Evolutionary conservation across 1,140 invertebrate species (phyloP), one percentile per base, ranked within the genome.

Genomic region (Lasaia peninsularis): DNA sequence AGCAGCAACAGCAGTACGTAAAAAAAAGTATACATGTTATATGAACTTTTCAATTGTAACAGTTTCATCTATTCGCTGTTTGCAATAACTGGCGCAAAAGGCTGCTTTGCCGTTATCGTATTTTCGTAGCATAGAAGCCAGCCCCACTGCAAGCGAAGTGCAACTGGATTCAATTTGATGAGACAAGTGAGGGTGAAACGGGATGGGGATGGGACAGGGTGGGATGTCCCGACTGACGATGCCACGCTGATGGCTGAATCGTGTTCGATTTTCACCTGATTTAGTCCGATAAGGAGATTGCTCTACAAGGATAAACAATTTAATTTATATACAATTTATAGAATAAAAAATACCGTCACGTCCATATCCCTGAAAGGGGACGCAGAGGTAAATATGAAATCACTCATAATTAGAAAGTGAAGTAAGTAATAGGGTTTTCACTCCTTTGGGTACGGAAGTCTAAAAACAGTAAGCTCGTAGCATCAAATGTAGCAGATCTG

Each of bases 231-330:
- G 65, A 75, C 65, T 69, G 77, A 75, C 76, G 73, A 80, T 63
- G 72, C 64, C 67, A 60, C 73, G 62, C 73, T 87, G 84, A 87
- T 87, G 84, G 84, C 78, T 75, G 79, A 87, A 85, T 76, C 84
- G 78, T 87, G 84, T 87, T 81, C 83, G 75, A 79, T 81, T 80
- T 69, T 63, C 81, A 87, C 84, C 84, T 87, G 80, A 74, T 68
- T 71, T 49, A 35, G 51, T 40, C 11, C 11, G 35, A 32, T 35
- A n/a, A 6, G 50, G 20, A 62, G n/a, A 54, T 40, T 71, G 66
- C 76, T 83, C 69, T 77, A 77, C 63, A 68, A 63, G 0, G 21
- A 37, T 9, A 37, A 31, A 28, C 14, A 32, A 51, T 2, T 14
- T n/a, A n/a, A n/a, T n/a, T n/a, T n/a, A n/a, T n/a, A n/a, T n/a